Conservation (phyloP, 2,888 invertebrate species). For the Phorcus lineatus region DNA sequence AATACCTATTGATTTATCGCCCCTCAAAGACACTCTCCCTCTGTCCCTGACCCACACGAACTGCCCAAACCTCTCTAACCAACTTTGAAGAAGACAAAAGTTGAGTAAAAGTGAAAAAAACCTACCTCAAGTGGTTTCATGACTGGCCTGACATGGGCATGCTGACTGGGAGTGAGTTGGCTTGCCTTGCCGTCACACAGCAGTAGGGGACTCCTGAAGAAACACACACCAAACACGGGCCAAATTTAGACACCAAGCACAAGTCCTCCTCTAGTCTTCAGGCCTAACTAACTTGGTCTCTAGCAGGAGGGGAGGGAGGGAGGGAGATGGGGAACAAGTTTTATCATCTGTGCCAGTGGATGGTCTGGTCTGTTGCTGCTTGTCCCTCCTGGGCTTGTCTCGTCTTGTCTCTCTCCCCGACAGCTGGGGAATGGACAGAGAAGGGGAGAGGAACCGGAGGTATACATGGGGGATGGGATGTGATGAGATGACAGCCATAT, state of each 20-base stretch:
- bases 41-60: not conserved
- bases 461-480: too few relatives aligned
- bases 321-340: conserved; percentile 34
- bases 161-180: conserved; percentile 28
- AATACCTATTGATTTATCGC: conserved; percentile 20
- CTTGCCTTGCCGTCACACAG: conserved; percentile 1
- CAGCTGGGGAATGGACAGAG: conserved; percentile 18
- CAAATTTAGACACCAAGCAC: conserved; percentile 36
- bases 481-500: conserved; percentile 15
- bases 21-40: not conserved
- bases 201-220: conserved; percentile 20
- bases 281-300: not conserved
- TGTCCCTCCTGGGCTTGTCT: conserved; percentile 4
- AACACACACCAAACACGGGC: conserved; percentile 34
- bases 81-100: not conserved
- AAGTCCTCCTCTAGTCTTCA: not conserved
- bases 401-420: not conserved
- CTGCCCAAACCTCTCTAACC: not conserved
- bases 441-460: not conserved
- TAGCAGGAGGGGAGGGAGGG: not conserved
- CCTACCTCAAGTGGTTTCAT: conserved; percentile 54
- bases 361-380: not conserved
- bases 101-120: conserved; percentile 24
- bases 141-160: conserved; percentile 36
- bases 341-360: conserved; percentile 24